Percentiles rank a stretch among this genome's conserved stretches.
These are phyloP conservation scores for Stenodema calcarata DNA, from an alignment of 2,888 invertebrate species.

Conservation along the genomic window DNA sequence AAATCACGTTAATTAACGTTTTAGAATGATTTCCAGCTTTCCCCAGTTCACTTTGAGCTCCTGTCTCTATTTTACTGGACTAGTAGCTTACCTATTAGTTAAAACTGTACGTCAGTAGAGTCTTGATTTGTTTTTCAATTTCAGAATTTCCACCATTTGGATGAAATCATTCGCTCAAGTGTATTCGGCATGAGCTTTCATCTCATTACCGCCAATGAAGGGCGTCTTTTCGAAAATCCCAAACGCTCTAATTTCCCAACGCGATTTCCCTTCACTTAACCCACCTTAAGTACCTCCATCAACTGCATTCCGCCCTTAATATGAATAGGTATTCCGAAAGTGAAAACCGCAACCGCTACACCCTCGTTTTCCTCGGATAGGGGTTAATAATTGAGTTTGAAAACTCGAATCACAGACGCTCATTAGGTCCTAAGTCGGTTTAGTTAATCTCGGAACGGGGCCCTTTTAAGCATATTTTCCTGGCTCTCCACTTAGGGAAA, in stretches of 20 bases:
- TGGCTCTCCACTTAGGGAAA: not conserved
- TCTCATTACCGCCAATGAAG: no score
- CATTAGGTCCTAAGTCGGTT: not conserved
- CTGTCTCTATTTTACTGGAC: no score
- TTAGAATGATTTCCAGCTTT: no score
- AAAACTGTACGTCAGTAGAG: no score
- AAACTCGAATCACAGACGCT: not conserved
- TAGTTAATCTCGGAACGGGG: not conserved
- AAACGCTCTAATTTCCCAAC: not conserved
- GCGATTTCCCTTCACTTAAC: not conserved
- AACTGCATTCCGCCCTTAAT: not conserved
- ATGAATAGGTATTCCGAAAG: not conserved
- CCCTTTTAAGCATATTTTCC: not conserved
- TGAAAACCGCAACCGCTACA: not conserved
- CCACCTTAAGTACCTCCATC: not conserved
- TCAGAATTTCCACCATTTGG: no score
- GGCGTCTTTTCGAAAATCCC: no score
- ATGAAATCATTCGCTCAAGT: no score
- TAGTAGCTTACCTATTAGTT: no score
- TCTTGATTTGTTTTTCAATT: no score
- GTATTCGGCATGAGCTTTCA: no score
- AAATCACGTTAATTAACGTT: no score
- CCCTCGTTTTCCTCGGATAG: not conserved
- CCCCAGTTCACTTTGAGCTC: no score
- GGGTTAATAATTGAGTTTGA: not conserved